A percentile compares a stretch with the other conserved stretches of the same genome.
phyloP scores from a whole-genome alignment of 2,888 invertebrate species.

The Hypena proboscidalis region DNA sequence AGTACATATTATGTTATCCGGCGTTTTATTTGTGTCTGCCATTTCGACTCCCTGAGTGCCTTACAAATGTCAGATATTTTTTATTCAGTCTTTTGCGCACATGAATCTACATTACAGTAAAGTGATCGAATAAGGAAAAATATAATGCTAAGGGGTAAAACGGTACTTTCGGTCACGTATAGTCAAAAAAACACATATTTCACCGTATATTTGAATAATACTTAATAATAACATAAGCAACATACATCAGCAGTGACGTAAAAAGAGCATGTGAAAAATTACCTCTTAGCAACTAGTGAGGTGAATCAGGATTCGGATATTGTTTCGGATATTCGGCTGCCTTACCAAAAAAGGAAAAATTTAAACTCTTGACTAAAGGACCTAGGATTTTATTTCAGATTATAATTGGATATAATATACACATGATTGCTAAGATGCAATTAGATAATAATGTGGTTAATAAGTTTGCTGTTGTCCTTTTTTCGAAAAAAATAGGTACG shows the following conservation, averaged over 20 bases:
- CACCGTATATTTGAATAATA: conserved; percentile 47
- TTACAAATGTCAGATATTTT: not conserved
- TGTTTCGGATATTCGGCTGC: too few relatives aligned
- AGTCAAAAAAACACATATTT: conserved; percentile 44
- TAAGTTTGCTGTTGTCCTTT: too few relatives aligned
- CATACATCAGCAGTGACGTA: conserved; percentile 41
- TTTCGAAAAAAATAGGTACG: too few relatives aligned
- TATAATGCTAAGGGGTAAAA: conserved; percentile 22
- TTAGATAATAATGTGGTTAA: too few relatives aligned
- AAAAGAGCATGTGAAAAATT: conserved; percentile 34
- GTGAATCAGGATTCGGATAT: conserved; percentile 9
- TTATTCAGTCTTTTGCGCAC: conserved; percentile 10
- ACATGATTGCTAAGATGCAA: too few relatives aligned
- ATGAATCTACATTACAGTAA: conserved; percentile 39
- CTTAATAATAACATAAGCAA: conserved; percentile 47
- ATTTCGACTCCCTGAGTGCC: not conserved
- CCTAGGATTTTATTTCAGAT: too few relatives aligned
- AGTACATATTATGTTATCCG: too few relatives aligned
- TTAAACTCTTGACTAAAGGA: too few relatives aligned
- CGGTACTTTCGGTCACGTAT: conserved; percentile 37
- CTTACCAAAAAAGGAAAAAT: too few relatives aligned
- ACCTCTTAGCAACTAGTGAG: conserved; percentile 30
- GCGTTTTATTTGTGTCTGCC: too few relatives aligned
- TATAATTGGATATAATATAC: too few relatives aligned
- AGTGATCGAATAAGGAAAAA: conserved; percentile 31